Percentiles rank a stretch among this genome's conserved stretches.
phyloP scores from a whole-genome alignment of 1,140 invertebrate species.

The Orius laevigatus region DNA sequence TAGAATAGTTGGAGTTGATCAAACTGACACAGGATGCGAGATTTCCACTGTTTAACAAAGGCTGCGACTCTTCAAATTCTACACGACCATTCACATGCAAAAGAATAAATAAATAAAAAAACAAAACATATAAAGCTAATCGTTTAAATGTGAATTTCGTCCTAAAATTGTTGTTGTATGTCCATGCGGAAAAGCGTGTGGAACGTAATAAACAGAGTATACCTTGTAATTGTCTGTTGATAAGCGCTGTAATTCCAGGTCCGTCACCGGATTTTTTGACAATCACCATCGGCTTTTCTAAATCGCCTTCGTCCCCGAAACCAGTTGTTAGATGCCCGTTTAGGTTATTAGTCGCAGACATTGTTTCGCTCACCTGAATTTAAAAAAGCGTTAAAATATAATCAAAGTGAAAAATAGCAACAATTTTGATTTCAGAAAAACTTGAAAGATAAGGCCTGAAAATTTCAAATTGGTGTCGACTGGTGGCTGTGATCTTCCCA shows the following conservation, averaged over 20 bases:
- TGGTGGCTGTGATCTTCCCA: no score
- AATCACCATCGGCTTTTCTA: constrained; percentile 57
- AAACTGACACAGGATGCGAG: constrained; percentile 2
- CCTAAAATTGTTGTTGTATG: no score
- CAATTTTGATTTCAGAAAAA: no score
- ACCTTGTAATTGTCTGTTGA: constrained; percentile 63
- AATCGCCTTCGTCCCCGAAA: constrained; percentile 32
- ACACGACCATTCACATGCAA: neutral
- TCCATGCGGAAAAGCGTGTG: neutral
- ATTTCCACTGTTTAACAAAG: constrained; percentile 1
- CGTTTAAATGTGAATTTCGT: no score
- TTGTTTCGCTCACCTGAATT: constrained; percentile 56
- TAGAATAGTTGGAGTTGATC: constrained; percentile 3
- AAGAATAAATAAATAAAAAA: neutral
- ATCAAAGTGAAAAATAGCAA: no score
- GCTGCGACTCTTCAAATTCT: constrained; percentile 6
- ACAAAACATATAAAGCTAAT: neutral
- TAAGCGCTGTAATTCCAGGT: constrained; percentile 54
- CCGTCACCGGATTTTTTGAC: constrained; percentile 57
- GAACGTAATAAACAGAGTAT: constrained; percentile 17
- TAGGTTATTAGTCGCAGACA: constrained; percentile 51
- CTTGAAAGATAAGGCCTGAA: neutral
- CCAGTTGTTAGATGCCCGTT: constrained; percentile 44
- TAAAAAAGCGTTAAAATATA: no score
- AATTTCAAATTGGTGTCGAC: no score